phyloP scores from a whole-genome alignment of 2,888 invertebrate species.

The Anagyrus pseudococci region DNA sequence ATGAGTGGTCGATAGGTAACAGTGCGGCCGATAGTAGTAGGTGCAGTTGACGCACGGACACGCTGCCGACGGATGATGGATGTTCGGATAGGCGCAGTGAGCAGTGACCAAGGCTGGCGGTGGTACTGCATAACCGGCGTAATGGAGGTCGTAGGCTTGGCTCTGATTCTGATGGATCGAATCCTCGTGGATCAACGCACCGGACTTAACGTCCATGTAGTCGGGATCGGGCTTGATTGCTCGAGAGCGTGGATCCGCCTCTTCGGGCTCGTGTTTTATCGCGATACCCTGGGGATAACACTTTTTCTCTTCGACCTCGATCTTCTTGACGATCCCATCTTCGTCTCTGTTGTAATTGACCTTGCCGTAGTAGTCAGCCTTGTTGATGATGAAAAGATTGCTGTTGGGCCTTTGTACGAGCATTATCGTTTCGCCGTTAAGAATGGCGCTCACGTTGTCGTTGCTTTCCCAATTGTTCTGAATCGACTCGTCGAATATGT shows the following conservation, averaged over 20 bases:
- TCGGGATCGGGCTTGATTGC: constrained; percentile 29
- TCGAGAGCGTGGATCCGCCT: constrained; percentile 30
- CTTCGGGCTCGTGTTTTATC: constrained; percentile 38
- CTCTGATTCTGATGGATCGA: constrained; percentile 25
- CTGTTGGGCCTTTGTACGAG: constrained; percentile 57
- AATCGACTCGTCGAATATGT: constrained; percentile 23
- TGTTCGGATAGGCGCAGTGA: constrained; percentile 10
- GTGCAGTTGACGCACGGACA: constrained; percentile 26
- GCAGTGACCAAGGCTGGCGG: not conserved
- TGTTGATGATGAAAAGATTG: constrained; percentile 59
- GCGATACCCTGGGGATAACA: constrained; percentile 36
- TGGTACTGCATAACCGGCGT: too few relatives aligned
- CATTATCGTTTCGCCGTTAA: constrained; percentile 58
- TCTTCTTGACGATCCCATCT: constrained; percentile 39
- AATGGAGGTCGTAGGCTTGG: constrained; percentile 15
- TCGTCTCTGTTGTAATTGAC: constrained; percentile 43
- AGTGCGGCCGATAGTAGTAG: constrained; percentile 24
- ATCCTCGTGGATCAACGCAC: constrained; percentile 22
- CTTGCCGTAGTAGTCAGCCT: constrained; percentile 45
- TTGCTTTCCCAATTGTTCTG: constrained; percentile 37
- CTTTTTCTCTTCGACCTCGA: constrained; percentile 38
- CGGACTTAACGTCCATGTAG: constrained; percentile 24
- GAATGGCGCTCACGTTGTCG: constrained; percentile 54
- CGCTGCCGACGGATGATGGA: constrained; percentile 18
- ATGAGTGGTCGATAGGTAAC: constrained; percentile 5